Conservation (phyloP, 2,113 vertebrate genomes). For the Struthio camelus region DNA sequence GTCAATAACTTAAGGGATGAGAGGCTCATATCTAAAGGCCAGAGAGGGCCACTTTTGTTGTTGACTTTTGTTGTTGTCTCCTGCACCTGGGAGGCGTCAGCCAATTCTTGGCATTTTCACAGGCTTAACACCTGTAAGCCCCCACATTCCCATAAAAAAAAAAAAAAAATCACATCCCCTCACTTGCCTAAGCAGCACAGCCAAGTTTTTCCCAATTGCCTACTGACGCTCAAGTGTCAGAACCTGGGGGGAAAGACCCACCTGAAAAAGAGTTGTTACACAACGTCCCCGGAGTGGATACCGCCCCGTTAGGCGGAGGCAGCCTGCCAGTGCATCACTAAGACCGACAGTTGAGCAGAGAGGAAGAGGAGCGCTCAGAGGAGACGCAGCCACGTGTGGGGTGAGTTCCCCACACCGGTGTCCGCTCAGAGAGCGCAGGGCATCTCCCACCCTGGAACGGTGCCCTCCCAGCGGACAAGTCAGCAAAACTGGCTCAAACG, state of each 20-base stretch:
- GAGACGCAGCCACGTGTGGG: not conserved
- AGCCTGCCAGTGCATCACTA: not conserved
- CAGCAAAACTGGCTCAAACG: not conserved
- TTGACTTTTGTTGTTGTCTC: too few species aligned
- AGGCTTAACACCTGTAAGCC: too few species aligned
- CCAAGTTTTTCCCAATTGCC: too few species aligned
- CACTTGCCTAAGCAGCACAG: too few species aligned
- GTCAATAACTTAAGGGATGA: not conserved
- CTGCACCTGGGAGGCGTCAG: not conserved
- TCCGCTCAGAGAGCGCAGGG: not conserved
- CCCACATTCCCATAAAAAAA: too few species aligned
- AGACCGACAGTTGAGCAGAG: not conserved
- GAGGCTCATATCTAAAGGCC: not conserved
- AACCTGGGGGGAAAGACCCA: too few species aligned
- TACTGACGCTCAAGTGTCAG: too few species aligned
- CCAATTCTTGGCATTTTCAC: too few species aligned
- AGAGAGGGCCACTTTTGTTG: not conserved
- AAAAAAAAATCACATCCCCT: too few species aligned
- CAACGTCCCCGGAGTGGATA: not conserved
- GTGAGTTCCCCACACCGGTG: not conserved
- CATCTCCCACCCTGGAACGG: not conserved
- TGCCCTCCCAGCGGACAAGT: not conserved
- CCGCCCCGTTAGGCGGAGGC: too few species aligned
- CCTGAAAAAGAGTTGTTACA: too few species aligned
- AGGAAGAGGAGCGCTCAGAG: not conserved